These are phyloP conservation scores for Diabrotica undecimpunctata DNA, from an alignment of 1,140 invertebrate species.

Conservation along the genomic window DNA sequence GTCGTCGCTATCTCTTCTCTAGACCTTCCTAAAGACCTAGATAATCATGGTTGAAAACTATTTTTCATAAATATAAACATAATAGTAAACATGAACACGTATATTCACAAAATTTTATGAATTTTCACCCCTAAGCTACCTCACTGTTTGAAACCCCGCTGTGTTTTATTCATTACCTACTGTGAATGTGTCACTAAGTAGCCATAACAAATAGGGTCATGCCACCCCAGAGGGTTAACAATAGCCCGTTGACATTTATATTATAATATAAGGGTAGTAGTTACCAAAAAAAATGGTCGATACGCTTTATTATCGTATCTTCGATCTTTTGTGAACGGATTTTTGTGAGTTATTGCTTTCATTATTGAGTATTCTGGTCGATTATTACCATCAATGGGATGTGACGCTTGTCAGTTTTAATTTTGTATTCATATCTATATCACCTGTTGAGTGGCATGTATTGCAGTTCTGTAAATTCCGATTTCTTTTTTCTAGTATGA, in stretches of 20 bases:
- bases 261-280: slow-evolving; percentile 8
- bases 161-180: slow-evolving; percentile 23
- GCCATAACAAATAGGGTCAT: slow-evolving; percentile 21
- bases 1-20: too few relatives aligned
- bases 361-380: slow-evolving; percentile 12
- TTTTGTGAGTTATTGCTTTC: slow-evolving; percentile 15
- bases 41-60: too few relatives aligned
- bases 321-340: slow-evolving; percentile 15
- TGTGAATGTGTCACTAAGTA: slow-evolving; percentile 23
- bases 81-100: too few relatives aligned
- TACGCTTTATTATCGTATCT: slow-evolving; percentile 17
- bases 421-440: background rate
- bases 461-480: too few relatives aligned
- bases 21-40: too few relatives aligned
- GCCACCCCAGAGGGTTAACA: slow-evolving; percentile 16
- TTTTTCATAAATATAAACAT: too few relatives aligned
- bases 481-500: too few relatives aligned
- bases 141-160: slow-evolving; percentile 8
- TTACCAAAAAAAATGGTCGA: slow-evolving; percentile 12
- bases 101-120: too few relatives aligned
- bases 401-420: slow-evolving; percentile 16
- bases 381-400: slow-evolving; percentile 1
- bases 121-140: background rate
- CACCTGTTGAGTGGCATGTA: background rate
- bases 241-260: slow-evolving; percentile 17